Percentiles rank a stretch among this genome's conserved stretches.
These are phyloP conservation scores for Lynx canadensis DNA, from an alignment of 2,113 vertebrate species.

Conservation along the genomic window DNA sequence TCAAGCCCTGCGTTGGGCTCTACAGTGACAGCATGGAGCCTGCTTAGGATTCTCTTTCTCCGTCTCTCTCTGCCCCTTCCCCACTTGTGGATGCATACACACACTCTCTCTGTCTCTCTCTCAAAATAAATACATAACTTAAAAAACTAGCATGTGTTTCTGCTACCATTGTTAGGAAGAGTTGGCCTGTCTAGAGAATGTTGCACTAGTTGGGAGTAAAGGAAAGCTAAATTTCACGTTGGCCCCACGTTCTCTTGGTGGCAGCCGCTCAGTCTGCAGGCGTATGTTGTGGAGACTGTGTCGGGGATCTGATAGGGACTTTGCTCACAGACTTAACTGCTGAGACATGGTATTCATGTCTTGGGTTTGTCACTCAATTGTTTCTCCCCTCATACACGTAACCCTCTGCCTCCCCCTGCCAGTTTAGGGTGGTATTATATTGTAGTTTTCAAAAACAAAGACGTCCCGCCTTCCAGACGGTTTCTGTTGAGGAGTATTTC, in stretches of 20 bases:
- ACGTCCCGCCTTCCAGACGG: neutral
- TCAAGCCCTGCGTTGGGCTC: too few species aligned
- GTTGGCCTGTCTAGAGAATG: neutral
- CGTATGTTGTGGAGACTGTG: too few species aligned
- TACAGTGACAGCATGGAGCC: too few species aligned
- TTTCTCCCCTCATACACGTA: neutral
- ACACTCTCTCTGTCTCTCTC: too few species aligned
- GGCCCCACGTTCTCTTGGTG: neutral
- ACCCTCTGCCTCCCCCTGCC: neutral
- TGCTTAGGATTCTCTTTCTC: too few species aligned
- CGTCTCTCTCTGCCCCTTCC: too few species aligned
- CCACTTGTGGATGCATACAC: too few species aligned
- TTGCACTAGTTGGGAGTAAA: neutral
- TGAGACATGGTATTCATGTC: neutral
- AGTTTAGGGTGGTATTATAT: neutral
- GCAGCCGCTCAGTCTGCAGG: neutral
- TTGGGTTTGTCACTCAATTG: neutral
- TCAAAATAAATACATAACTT: too few species aligned
- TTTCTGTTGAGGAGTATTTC: neutral
- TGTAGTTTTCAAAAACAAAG: neutral
- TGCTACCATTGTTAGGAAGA: neutral
- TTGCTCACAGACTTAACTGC: neutral
- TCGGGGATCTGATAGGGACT: neutral
- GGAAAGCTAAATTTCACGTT: neutral
- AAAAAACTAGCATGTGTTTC: too few species aligned